These are phyloP conservation scores for Fistularia commersonii DNA, from an alignment of 2,797 vertebrate species.

Conservation along the genomic window DNA sequence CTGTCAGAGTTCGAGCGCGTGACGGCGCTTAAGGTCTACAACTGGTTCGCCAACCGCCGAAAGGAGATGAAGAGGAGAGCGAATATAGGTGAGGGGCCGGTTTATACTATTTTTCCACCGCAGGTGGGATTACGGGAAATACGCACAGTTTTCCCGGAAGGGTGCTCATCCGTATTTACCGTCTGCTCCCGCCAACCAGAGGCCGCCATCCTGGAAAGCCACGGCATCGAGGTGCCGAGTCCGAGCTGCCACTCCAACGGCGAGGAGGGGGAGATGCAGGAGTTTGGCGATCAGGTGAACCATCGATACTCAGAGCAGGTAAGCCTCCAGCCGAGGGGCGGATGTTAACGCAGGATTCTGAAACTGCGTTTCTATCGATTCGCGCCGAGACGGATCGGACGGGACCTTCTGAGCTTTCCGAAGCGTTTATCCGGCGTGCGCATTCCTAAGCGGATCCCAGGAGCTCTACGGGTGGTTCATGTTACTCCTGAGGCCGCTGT, in stretches of 20 bases:
- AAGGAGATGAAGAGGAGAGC: slow-evolving; percentile 87
- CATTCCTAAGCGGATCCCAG: too few species aligned
- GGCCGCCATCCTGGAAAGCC: slow-evolving; percentile 84
- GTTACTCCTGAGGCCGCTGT: too few species aligned
- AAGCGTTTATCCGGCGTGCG: too few species aligned
- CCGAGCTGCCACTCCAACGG: slow-evolving; percentile 82
- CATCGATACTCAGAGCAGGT: slow-evolving; percentile 75
- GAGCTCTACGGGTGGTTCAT: too few species aligned
- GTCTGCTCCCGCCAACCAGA: slow-evolving; percentile 54
- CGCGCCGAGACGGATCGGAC: too few species aligned
- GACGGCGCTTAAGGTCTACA: slow-evolving; percentile 83
- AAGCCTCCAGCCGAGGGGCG: slow-evolving; percentile 2
- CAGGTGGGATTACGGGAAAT: neutral
- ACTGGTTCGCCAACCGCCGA: slow-evolving; percentile 84
- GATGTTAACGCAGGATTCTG: too few species aligned
- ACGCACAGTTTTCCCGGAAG: neutral
- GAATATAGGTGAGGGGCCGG: slow-evolving; percentile 74
- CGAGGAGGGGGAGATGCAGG: slow-evolving; percentile 78
- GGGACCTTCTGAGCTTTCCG: too few species aligned
- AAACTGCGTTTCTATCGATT: too few species aligned
- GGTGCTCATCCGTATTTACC: neutral
- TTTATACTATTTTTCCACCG: too few species aligned
- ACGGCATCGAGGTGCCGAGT: slow-evolving; percentile 82
- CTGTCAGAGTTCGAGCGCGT: slow-evolving; percentile 83
- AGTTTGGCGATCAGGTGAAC: slow-evolving; percentile 77